Evolutionary conservation across 2,888 invertebrate species (phyloP).

Genomic region (Pteria penguin): DNA sequence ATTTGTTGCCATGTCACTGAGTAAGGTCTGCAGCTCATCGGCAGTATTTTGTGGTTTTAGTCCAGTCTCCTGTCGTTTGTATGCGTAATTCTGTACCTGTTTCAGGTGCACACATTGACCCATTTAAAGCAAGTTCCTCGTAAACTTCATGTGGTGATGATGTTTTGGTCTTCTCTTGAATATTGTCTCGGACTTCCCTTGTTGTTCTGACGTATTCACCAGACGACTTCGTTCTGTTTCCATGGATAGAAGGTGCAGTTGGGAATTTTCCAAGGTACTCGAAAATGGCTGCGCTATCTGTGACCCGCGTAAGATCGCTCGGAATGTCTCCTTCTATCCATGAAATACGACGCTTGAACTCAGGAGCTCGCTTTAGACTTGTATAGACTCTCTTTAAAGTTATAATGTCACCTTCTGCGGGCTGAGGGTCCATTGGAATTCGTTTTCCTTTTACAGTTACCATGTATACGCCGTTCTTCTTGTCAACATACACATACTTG

Average conservation of each 20-base stretch:
- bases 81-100: conserved; percentile 3
- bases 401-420: not conserved
- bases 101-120: not conserved
- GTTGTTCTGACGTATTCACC: not conserved
- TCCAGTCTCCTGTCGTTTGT: not conserved
- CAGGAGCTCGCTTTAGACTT: not conserved
- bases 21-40: not conserved
- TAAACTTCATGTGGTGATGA: not conserved
- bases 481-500: not conserved
- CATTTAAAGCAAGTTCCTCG: not conserved
- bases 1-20: not conserved
- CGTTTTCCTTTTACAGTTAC: conserved; percentile 4
- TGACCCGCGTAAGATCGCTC: not conserved
- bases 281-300: not conserved
- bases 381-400: not conserved
- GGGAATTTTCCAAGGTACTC: not conserved
- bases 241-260: not conserved
- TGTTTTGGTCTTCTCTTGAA: not conserved
- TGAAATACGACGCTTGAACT: conserved; percentile 8
- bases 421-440: conserved; percentile 16
- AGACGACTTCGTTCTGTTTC: not conserved
- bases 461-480: not conserved
- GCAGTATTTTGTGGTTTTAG: not conserved
- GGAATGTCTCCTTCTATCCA: conserved; percentile 9
- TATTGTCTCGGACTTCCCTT: not conserved